phyloP scores from a whole-genome alignment of 2,888 invertebrate species.

The Smittia sp. region DNA sequence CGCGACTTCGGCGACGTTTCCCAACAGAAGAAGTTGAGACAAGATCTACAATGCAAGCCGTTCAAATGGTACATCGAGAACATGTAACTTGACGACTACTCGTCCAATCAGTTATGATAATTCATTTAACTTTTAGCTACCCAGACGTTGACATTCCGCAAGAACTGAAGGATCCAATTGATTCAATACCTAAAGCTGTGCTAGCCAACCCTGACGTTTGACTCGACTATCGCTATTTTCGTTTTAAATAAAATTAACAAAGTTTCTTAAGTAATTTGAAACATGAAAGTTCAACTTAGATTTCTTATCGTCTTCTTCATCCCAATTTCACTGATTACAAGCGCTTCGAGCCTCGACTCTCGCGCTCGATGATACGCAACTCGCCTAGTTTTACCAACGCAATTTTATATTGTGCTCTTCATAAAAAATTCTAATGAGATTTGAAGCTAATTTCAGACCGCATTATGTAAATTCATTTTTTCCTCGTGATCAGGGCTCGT shows the following conservation, averaged over 20 bases:
- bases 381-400: not conserved
- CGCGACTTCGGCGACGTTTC: slow-evolving; percentile 80
- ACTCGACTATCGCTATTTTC: too few relatives aligned
- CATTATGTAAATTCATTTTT: slow-evolving; percentile 17
- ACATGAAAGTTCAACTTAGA: too few relatives aligned
- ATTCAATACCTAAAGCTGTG: too few relatives aligned
- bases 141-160: not conserved
- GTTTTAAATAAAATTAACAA: too few relatives aligned
- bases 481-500: not conserved
- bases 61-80: slow-evolving; percentile 84
- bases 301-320: too few relatives aligned
- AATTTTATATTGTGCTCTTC: not conserved
- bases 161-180: not conserved
- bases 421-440: slow-evolving; percentile 18
- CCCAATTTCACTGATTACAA: not conserved
- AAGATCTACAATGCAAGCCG: slow-evolving; percentile 69
- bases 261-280: too few relatives aligned
- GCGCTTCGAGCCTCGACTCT: not conserved
- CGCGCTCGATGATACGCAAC: not conserved
- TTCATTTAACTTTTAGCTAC: not conserved
- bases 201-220: too few relatives aligned
- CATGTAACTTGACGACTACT: slow-evolving; percentile 77
- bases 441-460: slow-evolving; percentile 12
- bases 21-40: slow-evolving; percentile 63
- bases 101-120: too few relatives aligned